Evolutionary conservation across 2,113 vertebrate species (phyloP).

Genomic region (Psittacus erithacus): DNA sequence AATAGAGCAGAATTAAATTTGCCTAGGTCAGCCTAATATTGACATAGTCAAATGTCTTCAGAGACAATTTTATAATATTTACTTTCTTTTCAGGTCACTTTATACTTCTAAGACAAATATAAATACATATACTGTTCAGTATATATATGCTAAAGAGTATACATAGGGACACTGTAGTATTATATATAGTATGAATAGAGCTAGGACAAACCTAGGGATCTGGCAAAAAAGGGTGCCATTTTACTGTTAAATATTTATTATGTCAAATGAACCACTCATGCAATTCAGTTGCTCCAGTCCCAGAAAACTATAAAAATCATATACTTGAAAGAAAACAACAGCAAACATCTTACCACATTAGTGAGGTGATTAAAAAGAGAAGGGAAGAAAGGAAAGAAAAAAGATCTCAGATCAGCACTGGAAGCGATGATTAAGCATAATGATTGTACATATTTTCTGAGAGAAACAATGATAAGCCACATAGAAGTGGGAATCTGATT

Average conservation of each 20-base stretch:
- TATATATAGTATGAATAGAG: not conserved
- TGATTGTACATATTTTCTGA: not conserved
- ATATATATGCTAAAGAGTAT: not conserved
- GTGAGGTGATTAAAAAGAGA: slow-evolving; percentile 10
- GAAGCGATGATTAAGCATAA: slow-evolving; percentile 11
- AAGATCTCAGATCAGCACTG: not conserved
- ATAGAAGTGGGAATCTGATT: not conserved
- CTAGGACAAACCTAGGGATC: not conserved
- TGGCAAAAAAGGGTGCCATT: not conserved
- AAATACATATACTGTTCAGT: not conserved
- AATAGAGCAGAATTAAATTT: not conserved
- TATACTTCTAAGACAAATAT: not conserved
- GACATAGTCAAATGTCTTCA: not conserved
- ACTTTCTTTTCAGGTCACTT: not conserved
- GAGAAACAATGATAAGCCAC: not conserved
- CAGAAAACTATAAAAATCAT: slow-evolving; percentile 17
- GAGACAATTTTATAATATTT: not conserved
- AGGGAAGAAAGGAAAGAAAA: not conserved
- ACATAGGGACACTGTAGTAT: not conserved
- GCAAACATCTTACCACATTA: not conserved
- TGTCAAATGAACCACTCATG: not conserved
- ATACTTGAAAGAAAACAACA: slow-evolving; percentile 8
- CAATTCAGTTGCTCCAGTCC: slow-evolving; percentile 1
- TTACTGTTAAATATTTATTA: slow-evolving; percentile 47
- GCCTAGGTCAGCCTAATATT: not conserved